Conservation (phyloP, 1,140 invertebrate genomes). For the Brachionus plicatilis region DNA sequence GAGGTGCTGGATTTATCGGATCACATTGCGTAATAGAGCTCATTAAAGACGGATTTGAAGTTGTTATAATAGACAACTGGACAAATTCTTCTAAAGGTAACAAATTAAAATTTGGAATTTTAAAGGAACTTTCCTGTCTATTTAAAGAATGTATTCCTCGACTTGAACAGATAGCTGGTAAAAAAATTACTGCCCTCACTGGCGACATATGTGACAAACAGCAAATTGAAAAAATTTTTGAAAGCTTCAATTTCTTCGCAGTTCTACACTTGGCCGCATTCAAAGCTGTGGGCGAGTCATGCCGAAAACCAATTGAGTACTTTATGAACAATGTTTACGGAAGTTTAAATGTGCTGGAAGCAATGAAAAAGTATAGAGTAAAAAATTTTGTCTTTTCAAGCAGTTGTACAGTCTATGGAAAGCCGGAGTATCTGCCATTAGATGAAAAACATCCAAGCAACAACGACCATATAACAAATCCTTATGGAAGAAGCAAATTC, state of each 20-base stretch:
- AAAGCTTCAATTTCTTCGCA: conserved; percentile 75
- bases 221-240: conserved; percentile 66
- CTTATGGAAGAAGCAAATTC: conserved; percentile 93
- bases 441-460: conserved; percentile 69
- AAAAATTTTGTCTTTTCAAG: conserved; percentile 83
- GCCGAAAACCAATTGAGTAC: conserved; percentile 80
- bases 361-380: conserved; percentile 68
- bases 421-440: conserved; percentile 74
- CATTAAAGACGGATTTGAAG: not conserved
- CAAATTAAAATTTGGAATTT: conserved; percentile 58
- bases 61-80: not conserved
- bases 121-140: conserved; percentile 53
- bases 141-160: conserved; percentile 70
- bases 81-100: conserved; percentile 45
- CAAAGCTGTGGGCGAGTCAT: conserved; percentile 95
- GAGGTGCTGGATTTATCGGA: conserved; percentile 93
- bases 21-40: conserved; percentile 70
- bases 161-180: conserved; percentile 47
- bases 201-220: conserved; percentile 49
- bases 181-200: not conserved
- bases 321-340: conserved; percentile 91
- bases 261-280: conserved; percentile 97
- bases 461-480: conserved; percentile 70
- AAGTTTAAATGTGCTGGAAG: conserved; percentile 22
- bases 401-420: conserved; percentile 91